Evolutionary conservation across 2,888 invertebrate genomes (phyloP).

Genomic region (Stomorhina lunata): DNA sequence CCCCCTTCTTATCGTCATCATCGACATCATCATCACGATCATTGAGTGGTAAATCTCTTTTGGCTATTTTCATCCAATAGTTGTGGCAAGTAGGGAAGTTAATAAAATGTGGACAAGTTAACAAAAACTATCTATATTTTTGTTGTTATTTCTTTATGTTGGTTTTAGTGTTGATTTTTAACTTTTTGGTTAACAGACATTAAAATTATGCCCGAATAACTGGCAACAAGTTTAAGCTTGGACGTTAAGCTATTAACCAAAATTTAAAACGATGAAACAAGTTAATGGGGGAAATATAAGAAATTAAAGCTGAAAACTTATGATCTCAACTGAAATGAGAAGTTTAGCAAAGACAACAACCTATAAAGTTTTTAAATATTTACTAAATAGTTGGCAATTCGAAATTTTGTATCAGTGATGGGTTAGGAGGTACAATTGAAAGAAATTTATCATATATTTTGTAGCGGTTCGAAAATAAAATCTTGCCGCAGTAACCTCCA

Average conservation of each 20-base stretch:
- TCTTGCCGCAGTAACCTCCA: no score
- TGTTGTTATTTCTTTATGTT: slow-evolving; percentile 8
- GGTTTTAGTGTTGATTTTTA: background rate
- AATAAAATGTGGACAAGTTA: slow-evolving; percentile 5
- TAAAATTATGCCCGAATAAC: background rate
- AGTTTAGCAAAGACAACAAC: slow-evolving; percentile 20
- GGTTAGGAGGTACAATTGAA: no score
- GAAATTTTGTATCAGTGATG: no score
- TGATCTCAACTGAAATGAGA: background rate
- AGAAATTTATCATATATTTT: no score
- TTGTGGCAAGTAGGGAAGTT: slow-evolving; percentile 63
- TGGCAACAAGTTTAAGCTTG: slow-evolving; percentile 43
- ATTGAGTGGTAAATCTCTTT: slow-evolving; percentile 1
- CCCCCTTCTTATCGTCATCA: slow-evolving; percentile 11
- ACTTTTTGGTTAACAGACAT: slow-evolving; percentile 30
- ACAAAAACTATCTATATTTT: no score
- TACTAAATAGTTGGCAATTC: slow-evolving; percentile 20
- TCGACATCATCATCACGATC: background rate
- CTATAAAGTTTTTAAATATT: no score
- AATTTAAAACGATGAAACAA: slow-evolving; percentile 5
- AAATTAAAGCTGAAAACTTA: no score
- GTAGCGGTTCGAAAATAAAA: no score
- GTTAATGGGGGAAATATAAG: background rate
- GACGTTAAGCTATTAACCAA: background rate
- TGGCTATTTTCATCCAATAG: slow-evolving; percentile 22